Conservation (phyloP, 2,797 vertebrate genomes). For the Poecilia velifera region DNA sequence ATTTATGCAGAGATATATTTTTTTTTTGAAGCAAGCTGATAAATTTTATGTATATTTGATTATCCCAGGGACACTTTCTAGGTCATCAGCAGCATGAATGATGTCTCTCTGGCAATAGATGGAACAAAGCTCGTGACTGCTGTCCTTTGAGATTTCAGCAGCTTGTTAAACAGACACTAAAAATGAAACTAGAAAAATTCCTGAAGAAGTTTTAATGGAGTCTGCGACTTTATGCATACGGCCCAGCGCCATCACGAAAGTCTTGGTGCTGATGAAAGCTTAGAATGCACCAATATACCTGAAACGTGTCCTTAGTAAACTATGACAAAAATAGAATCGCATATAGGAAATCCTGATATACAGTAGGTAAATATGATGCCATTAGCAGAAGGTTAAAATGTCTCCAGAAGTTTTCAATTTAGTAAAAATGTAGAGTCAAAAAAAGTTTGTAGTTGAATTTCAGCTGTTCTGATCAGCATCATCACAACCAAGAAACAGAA, state of each 20-base stretch:
- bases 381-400: neutral
- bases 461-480: neutral
- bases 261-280: neutral
- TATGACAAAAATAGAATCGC: neutral
- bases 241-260: neutral
- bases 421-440: neutral
- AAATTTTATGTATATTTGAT: constrained; percentile 69
- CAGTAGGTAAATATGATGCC: neutral
- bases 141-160: constrained; percentile 29
- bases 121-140: constrained; percentile 16
- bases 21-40: constrained; percentile 41
- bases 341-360: neutral
- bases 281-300: neutral
- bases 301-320: neutral
- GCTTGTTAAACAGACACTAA: constrained; percentile 28
- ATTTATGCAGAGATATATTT: constrained; percentile 46
- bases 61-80: constrained; percentile 63
- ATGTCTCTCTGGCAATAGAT: constrained; percentile 35
- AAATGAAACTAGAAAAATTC: constrained; percentile 12
- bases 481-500: neutral
- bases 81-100: constrained; percentile 51
- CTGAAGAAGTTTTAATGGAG: neutral
- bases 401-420: neutral
- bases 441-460: neutral
- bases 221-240: neutral